Evolutionary conservation across 2,113 vertebrate genomes (phyloP).

Genomic region (Myotis lucifugus): DNA sequence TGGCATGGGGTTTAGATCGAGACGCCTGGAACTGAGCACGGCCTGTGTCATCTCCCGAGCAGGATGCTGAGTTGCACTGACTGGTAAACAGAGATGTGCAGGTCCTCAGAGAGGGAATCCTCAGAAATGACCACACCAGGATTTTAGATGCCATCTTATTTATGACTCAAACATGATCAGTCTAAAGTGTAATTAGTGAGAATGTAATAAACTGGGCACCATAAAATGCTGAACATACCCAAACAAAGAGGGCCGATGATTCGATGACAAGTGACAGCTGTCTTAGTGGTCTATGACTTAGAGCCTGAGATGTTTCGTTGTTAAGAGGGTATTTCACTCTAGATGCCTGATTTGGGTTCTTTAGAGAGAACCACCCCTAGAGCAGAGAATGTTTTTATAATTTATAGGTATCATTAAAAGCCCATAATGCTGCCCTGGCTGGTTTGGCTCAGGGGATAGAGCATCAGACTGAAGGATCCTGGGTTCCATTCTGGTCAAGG

Average conservation of each 20-base stretch:
- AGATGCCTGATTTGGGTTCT: neutral
- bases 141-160: neutral
- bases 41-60: neutral
- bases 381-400: neutral
- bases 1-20: neutral
- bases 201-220: neutral
- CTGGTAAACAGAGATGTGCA: neutral
- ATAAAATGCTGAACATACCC: neutral
- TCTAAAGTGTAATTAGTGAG: neutral
- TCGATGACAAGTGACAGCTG: neutral
- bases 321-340: neutral
- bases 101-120: neutral
- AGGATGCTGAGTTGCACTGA: neutral
- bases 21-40: neutral
- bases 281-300: neutral
- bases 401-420: neutral
- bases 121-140: neutral
- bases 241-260: neutral
- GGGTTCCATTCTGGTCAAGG: too few relatives aligned
- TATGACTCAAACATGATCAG: slow-evolving; percentile 1
- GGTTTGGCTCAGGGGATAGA: too few relatives aligned
- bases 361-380: neutral
- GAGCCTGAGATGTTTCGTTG: neutral
- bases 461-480: too few relatives aligned
- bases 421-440: neutral